Evolutionary conservation across 1,140 invertebrate genomes (phyloP), one percentile per base, ranked within the genome.

Genomic region (Pachyrhynchus sulphureomaculatus): DNA sequence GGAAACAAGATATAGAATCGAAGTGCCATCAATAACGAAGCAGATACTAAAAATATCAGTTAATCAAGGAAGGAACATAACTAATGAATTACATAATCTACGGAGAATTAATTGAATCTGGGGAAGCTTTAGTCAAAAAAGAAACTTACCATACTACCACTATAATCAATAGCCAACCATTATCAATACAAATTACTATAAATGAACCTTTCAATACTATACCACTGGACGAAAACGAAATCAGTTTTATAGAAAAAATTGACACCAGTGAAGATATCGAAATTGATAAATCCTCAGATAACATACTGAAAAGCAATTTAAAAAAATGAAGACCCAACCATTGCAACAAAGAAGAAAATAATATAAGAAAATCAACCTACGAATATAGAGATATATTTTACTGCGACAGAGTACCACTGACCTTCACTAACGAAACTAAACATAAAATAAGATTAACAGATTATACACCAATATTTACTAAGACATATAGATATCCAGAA

Each of bases 331-430:
- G 54, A 26, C 12, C 55, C 26, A 23, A 53, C 15, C 63, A 65
- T 56, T 54, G 32, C 13, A 65, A 65, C 42, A 34, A n/a, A 32
- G 58, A 62, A 48, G 58, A 65, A 62, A 37, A 55, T 5, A 13
- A n/a, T 23, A 52, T 65, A 8, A 24, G 12, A 26, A 51, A 64
- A 23, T 12, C 65, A 2, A 62, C 51, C 15, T 36, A 45, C 17
- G 20, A 64, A 56, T 67, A 48, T 34, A 29, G 51, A 33, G 56
- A 61, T 33, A 67, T 61, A 9, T 67, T 67, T 32, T 41, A 66
- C 33, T 44, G 45, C 29, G 64, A 67, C 32, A 17, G 24, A 5
- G 37, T 48, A 1, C 41, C 51, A 12, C 42, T 64, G 6, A 64
- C 48, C 1, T 64, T 64, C 45, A 67, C 61, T 4, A 64, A 64